Base-by-base conservation (phyloP, 37 sponge, comb jelly and placozoan genomes). In the Diacarnus erythraeanus region DNA sequence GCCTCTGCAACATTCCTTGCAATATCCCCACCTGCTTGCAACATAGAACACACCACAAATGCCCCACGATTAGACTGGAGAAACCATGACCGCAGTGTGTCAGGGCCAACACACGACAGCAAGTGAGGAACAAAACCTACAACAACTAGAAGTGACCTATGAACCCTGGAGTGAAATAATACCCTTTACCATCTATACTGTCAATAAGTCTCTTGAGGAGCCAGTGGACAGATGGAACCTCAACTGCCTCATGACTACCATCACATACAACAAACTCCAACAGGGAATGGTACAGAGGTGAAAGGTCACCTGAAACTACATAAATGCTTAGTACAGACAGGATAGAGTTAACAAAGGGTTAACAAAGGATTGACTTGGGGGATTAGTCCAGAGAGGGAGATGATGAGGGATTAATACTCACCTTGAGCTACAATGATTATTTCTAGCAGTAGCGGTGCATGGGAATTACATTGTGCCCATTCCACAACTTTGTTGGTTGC, bases 21-120 rank as follows among this genome's bases (percentile, higher is more conserved):
- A n/a, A n/a, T n/a, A n/a, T n/a, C n/a, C n/a, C 51, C 51, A 15
- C 10, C 51, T 47, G 51, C 51, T 47, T 47, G 51, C 20, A 63
- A 23, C 20, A 63, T 8, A 20, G 64, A 12, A 69, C 65, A 57
- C 26, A 81, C 44, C 0, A 89, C 83, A 77, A 89, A 92, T 10
- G 90, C 81, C 35, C 93, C 90, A 36, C 93, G 83, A 72, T 92
- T 92, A 9, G 74, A 77, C n/a, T 43, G 12, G 12, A 12, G 27
- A 0, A 76, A 57, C 93, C 93, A 92, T 22, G 47, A 34, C 21
- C 74, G 31, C 36, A 92, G 21, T 26, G 51, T 58, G 21, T 81
- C 65, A 25, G 44, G 26, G 23, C 75, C n/a, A 0, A 92, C 78
- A 31, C 22, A 17, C 0, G 76, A 72, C 26, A 92, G 34, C 23